These are phyloP conservation scores for Xanthorhoe designata DNA, from an alignment of 2,888 invertebrate species.

Conservation along the genomic window DNA sequence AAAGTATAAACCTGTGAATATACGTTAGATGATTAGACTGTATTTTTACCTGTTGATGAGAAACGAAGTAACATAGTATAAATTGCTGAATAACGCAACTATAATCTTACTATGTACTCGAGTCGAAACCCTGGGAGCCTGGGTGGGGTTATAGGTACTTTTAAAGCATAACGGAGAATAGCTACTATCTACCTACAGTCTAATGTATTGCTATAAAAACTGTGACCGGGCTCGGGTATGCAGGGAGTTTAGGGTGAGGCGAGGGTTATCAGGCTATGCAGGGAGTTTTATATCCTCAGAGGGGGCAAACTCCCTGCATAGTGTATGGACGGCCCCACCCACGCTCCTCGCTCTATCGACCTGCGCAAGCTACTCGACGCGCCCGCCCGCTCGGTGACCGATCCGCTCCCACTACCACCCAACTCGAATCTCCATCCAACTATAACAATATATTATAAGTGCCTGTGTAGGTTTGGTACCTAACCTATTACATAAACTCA, in stretches of 20 bases:
- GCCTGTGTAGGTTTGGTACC: background rate
- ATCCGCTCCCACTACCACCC: constrained; percentile 44
- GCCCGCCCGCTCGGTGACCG: constrained; percentile 65
- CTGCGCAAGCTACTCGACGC: constrained; percentile 73
- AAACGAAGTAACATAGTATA: no score
- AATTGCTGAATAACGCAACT: no score
- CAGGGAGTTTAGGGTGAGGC: constrained; percentile 66
- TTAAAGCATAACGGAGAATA: background rate
- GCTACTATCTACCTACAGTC: constrained; percentile 32
- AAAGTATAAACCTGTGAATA: no score
- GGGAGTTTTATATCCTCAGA: constrained; percentile 9
- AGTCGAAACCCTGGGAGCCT: background rate
- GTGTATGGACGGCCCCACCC: constrained; percentile 69
- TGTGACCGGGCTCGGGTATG: constrained; percentile 48
- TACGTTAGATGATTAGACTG: no score
- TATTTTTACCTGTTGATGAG: no score
- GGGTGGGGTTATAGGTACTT: background rate
- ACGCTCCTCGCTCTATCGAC: constrained; percentile 80
- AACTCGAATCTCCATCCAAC: constrained; percentile 58
- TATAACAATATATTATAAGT: constrained; percentile 2
- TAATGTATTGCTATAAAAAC: constrained; percentile 70
- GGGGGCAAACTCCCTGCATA: constrained; percentile 70
- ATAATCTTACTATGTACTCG: no score
- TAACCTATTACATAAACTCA: constrained; percentile 1
- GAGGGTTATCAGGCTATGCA: constrained; percentile 62